A percentile compares a stretch with the other conserved stretches of the same genome.
Conservation (phyloP, 2,888 invertebrate species). For the Therioaphis trifolii region DNA sequence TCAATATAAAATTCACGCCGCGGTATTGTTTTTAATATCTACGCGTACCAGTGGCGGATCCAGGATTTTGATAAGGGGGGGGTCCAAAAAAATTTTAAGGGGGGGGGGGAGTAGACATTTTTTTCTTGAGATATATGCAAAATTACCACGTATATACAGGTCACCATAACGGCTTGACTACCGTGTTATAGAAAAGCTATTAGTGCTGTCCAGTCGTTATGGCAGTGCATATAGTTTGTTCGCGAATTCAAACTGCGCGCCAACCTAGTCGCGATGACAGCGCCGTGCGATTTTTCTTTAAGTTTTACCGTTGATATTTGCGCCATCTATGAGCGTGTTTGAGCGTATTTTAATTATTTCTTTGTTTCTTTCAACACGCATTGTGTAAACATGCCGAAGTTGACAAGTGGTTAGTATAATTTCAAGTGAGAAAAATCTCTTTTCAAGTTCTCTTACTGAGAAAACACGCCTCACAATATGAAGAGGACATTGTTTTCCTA, state of each 20-base stretch:
- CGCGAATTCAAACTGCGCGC: constrained; percentile 25
- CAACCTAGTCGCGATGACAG: constrained; percentile 28
- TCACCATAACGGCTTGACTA: background rate
- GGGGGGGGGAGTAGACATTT: background rate
- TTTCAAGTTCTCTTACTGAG: constrained; percentile 39
- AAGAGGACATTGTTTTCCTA: constrained; percentile 39
- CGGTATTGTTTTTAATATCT: too few species aligned
- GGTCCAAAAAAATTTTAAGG: background rate
- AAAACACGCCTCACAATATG: constrained; percentile 39
- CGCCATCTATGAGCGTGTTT: background rate
- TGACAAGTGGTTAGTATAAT: constrained; percentile 28
- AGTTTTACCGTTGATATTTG: constrained; percentile 21
- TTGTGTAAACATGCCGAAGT: constrained; percentile 23
- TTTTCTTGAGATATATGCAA: constrained; percentile 24
- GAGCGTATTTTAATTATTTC: too few species aligned
- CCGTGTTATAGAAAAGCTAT: background rate
- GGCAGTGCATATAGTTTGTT: constrained; percentile 28
- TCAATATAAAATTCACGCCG: too few species aligned
- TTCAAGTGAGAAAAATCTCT: constrained; percentile 34
- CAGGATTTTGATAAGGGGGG: constrained; percentile 26
- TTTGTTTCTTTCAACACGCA: background rate
- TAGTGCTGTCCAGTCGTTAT: constrained; percentile 26
- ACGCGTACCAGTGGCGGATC: constrained; percentile 38
- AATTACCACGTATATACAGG: constrained; percentile 28
- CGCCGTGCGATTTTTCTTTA: constrained; percentile 28